Conservation (phyloP, 2,113 vertebrate genomes). For the Pao palembangensis region DNA sequence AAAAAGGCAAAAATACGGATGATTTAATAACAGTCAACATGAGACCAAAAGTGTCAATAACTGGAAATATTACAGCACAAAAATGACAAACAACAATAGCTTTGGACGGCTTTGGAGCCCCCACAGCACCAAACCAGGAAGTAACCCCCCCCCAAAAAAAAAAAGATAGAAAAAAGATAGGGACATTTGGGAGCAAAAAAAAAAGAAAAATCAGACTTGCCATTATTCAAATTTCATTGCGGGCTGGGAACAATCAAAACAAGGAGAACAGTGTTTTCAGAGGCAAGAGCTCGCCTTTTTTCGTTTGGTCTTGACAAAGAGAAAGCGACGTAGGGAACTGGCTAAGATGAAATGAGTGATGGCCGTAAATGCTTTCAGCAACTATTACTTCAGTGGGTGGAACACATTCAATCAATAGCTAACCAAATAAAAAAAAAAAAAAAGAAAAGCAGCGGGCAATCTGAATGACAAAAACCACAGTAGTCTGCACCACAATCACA, state of each 20-base stretch:
- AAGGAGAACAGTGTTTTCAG: constrained; percentile 16
- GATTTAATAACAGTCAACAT: background rate
- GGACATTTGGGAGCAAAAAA: background rate
- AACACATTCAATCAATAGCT: constrained; percentile 76
- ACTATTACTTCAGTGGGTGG: constrained; percentile 76
- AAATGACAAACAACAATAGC: background rate
- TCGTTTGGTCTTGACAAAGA: constrained; percentile 42
- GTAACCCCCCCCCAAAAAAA: background rate
- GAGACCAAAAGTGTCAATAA: too few relatives aligned
- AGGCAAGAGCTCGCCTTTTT: constrained; percentile 21
- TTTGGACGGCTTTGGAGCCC: too few relatives aligned
- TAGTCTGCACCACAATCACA: constrained; percentile 30
- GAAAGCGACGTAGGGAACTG: constrained; percentile 31
- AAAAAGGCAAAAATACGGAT: too few relatives aligned
- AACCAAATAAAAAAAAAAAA: constrained; percentile 63
- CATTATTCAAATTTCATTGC: background rate
- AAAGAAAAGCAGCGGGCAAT: constrained; percentile 60
- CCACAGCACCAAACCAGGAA: background rate
- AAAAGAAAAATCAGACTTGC: background rate
- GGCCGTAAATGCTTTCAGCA: constrained; percentile 77
- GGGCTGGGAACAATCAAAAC: background rate
- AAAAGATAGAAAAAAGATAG: background rate
- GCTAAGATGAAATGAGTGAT: constrained; percentile 61
- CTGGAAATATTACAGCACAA: too few relatives aligned
- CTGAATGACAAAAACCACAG: constrained; percentile 54